Evolutionary conservation across 2,888 invertebrate genomes (phyloP), one percentile per base, ranked within the genome.

Genomic region (Willowsia nigromaculata): DNA sequence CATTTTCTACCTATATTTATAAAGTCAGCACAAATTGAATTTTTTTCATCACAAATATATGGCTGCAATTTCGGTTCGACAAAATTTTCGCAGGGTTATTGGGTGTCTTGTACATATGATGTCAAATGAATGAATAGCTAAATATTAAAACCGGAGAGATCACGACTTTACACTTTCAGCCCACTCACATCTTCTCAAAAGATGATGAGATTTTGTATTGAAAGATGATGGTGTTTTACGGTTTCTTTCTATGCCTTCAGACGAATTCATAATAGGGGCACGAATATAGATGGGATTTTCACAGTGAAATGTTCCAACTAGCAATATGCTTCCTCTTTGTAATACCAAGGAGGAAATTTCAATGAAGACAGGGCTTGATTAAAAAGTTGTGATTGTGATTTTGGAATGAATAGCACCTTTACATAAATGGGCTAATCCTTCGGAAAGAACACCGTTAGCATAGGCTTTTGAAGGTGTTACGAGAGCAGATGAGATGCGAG

Each of bases 1-100:
- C 33, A 30, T 15, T n/a, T 62, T 30, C 30, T 27, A 62, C 33
- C 33, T 30, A 7, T 7, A 9, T 13, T 4, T n/a, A 18, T 53
- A 33, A 83, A 83, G 83, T 71, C 18, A 37, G 37, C 53, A 71
- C 43, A 83, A 71, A 83, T 83, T 71, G 71, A 83, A 83, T 47
- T 71, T 82, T 83, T 82, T n/a, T n/a, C 30, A 68, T 4, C 18
- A 40, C 18, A 25, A 43, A 30, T 33, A 65, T 65, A 33, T 0
- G 65, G n/a, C 11, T 15, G 0, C n/a, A 30, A n/a, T 33, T 33
- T 47, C n/a, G 11, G 40, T 37, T 1, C 18, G 40, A 13, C 15
- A n/a, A 65, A 33, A 33, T 30, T n/a, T n/a, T n/a, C n/a, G n/a
- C n/a, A n/a, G n/a, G n/a, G n/a, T n/a, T n/a, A n/a, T n/a, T n/a